Base-by-base conservation (phyloP, 2,113 vertebrate genomes). In the Sula dactylatra region DNA sequence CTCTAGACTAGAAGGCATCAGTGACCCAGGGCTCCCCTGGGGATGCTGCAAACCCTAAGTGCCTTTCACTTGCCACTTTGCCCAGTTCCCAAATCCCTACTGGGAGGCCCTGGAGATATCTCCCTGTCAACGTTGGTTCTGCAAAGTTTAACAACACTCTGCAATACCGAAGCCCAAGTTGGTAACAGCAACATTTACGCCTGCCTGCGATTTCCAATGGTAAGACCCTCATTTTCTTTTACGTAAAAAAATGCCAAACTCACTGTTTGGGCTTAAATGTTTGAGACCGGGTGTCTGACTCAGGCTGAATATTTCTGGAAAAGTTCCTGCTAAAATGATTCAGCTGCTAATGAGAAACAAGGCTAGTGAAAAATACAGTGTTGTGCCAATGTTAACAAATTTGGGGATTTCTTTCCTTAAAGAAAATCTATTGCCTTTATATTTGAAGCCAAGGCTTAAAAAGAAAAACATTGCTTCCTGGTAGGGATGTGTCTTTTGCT, bases 371-470 rank as follows among this genome's bases (percentile, higher is more conserved):
- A 95, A 91, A 72, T 55, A 77, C 9, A 32, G 36, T 1, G 47
- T 54, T 47, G 54, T 95, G 92, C 94, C 93, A 96, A 82, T 10
- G 56, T 58, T 72, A 96, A 95, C 86, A 96, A 87, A 84, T 93
- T 40, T 14, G 44, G 84, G 77, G 78, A 91, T 87, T 91, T 94
- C 86, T 96, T 96, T 94, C 69, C 65, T 61, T 96, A 82, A 79
- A 97, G 78, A 61, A 95, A 95, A 56, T 76, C 86, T 79, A 64
- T 79, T 82, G 56, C 82, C 78, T 44, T 89, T 69, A 25, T 13
- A 40, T 71, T 76, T 82, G 61, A 76, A 67, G 77, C 77, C 93
- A 93, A 91, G 66, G 19, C 38, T 94, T 85, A 47, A 56, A 66
- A 78, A 82, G 72, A 82, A 89, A 86, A 96, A 69, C 42, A 76